Evolutionary conservation across 2,888 invertebrate species (phyloP), one percentile per base, ranked within the genome.

Genomic region (Leptinotarsa haldemani): DNA sequence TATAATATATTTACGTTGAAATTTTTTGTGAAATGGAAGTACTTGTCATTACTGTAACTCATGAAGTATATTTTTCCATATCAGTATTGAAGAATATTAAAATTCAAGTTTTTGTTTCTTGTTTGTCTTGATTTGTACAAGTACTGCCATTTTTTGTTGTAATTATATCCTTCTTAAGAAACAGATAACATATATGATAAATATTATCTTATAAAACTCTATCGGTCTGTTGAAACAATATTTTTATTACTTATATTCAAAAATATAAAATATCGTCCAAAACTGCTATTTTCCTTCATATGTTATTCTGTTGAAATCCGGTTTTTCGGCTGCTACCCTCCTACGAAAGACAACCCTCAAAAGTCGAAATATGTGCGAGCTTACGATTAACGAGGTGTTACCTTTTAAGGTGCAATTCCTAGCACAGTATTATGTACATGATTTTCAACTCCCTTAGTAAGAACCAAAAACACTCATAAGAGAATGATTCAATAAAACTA

Each of bases 211-310:
- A 61, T 40, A 16, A 9, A 61, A 61, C 61, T 30, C n/a, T 30
- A 61, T 5, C n/a, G 61, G 61, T 61, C n/a, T 61, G 61, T 61
- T 61, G 61, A 61, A 61, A 30, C 30, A 61, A 9, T 61, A 61
- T 61, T 61, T 61, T 16, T 61, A 61, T 25, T n/a, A 5, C n/a
- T 30, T 25, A 30, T 61, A 30, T 40, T 61, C 1, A 40, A 58
- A 30, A 61, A 25, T 61, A 61, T 61, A 30, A 5, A 18, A 61
- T 30, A 30, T 5, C 25, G 25, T 61, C 16, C 13, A n/a, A 30
- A 61, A 9, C 2, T 30, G 16, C 16, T 61, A 4, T 58, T 61
- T 50, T 50, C n/a, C 15, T 50, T 16, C 4, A 50, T 16, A 5
- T 5, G 30, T 7, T 30, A 30, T 30, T 30, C 30, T 30, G 7